Evolutionary conservation across 1,140 invertebrate genomes (phyloP).

Genomic region (Gonatopus flavifemur): DNA sequence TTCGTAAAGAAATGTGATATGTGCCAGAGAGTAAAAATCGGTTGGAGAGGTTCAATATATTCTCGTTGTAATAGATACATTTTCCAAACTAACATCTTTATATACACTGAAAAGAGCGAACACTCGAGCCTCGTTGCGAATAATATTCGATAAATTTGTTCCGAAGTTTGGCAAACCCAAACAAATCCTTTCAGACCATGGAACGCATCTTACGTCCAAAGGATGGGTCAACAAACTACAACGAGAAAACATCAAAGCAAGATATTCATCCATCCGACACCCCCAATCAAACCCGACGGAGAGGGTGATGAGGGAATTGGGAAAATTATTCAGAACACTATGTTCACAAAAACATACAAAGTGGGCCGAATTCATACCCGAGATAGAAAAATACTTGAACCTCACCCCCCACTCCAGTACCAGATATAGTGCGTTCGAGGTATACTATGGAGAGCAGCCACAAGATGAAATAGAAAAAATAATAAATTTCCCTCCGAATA

Average conservation of each 20-base stretch:
- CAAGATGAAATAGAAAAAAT: constrained; percentile 17
- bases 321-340: constrained; percentile 33
- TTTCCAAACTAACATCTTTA: constrained; percentile 35
- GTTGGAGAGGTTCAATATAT: background rate
- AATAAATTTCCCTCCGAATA: constrained; percentile 5
- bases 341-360: constrained; percentile 18
- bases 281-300: constrained; percentile 36
- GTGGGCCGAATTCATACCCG: constrained; percentile 19
- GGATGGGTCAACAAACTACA: constrained; percentile 23
- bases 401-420: constrained; percentile 38
- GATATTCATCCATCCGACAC: constrained; percentile 35
- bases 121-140: constrained; percentile 18
- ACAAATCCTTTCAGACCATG: constrained; percentile 25
- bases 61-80: background rate
- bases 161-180: constrained; percentile 15
- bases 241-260: constrained; percentile 17
- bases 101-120: constrained; percentile 36
- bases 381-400: constrained; percentile 42
- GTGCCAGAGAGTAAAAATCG: too few relatives aligned
- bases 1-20: constrained; percentile 25
- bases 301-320: constrained; percentile 38
- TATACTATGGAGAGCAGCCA: constrained; percentile 37
- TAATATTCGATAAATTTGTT: constrained; percentile 29
- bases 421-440: constrained; percentile 37
- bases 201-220: constrained; percentile 24